A percentile compares a stretch with the other conserved stretches of the same genome.
These are phyloP conservation scores for Drosophila grimshawi DNA, from an alignment of 1,140 invertebrate species.

Conservation along the genomic window DNA sequence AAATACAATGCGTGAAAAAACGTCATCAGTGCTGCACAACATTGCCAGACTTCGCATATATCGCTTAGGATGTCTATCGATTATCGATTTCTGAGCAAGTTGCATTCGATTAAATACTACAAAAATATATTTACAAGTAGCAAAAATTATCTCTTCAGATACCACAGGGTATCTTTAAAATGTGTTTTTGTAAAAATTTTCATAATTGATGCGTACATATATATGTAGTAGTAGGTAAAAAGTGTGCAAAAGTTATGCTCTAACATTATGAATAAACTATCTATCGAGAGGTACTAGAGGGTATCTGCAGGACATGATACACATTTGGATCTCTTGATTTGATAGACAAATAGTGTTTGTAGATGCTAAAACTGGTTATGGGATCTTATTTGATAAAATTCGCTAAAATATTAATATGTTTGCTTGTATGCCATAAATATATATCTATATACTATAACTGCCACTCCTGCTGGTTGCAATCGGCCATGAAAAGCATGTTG, in stretches of 20 bases:
- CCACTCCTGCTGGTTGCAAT: conserved; percentile 46
- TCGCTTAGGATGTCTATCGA: conserved; percentile 7
- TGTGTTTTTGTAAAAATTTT: background rate
- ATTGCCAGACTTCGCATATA: conserved; percentile 30
- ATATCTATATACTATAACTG: conserved; percentile 35
- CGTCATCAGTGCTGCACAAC: conserved; percentile 67
- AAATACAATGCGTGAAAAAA: conserved; percentile 74
- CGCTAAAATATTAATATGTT: conserved; percentile 13
- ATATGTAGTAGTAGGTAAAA: too few relatives aligned
- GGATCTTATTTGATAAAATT: conserved; percentile 6
- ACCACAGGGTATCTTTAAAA: background rate
- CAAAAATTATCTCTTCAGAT: conserved; percentile 1
- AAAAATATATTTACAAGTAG: background rate
- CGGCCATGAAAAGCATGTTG: conserved; percentile 47
- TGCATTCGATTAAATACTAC: conserved; percentile 20
- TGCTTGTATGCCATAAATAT: background rate
- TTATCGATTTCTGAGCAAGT: background rate
- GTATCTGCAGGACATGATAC: too few relatives aligned
- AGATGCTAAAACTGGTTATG: background rate
- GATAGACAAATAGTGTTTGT: background rate
- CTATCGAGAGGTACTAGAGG: too few relatives aligned
- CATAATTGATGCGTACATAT: too few relatives aligned
- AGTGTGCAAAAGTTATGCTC: too few relatives aligned
- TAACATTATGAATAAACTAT: too few relatives aligned
- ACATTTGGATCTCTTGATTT: too few relatives aligned